Base-by-base conservation (phyloP, 2,113 vertebrate genomes). In the Dunckerocampus dactyliophorus region DNA sequence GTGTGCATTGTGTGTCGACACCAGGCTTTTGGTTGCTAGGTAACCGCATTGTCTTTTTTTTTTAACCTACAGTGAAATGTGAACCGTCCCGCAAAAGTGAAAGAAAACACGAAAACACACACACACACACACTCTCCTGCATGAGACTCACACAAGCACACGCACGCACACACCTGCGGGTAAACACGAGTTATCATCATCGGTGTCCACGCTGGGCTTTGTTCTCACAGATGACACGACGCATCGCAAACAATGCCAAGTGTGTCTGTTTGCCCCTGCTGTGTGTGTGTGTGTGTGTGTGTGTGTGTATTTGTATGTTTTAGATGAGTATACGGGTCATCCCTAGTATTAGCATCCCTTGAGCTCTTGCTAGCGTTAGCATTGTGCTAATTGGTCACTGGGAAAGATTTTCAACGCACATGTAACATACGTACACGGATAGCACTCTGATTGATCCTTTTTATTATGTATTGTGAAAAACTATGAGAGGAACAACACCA, bases 171-270 rank as follows among this genome's bases (percentile, higher is more conserved):
- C 39, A 7, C 39, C 39, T 43, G 60, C 66, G 50, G 82, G 77
- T 76, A 79, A 85, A 85, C 79, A 85, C 59, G 52, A 80, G 82
- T 69, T 71, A 79, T 77, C 79, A 47, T 73, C 54, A 43, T 43
- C 39, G 69, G 73, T 65, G 79, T 82, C 85, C 83, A 86, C 75
- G 77, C 69, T 71, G 77, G 67, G 81, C 60, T 80, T 83, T 87
- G 73, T 58, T 76, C 76, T 75, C 73, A 74, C 70, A 56, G 76
- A 84, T 80, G 77, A 62, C 65, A 82, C 62, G 79, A 70, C 82
- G 80, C 76, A 82, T 79, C 76, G 63, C 71, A 83, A 79, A 82
- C 66, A 68, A 20, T 51, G 69, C 55, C n/a, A 37, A 20, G 31
- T 58, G 54, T 47, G 61, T n/a, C 47, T 19, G 10, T 43, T 9